phyloP scores from a whole-genome alignment of 2,888 invertebrate genomes.

The Archips xylosteana region DNA sequence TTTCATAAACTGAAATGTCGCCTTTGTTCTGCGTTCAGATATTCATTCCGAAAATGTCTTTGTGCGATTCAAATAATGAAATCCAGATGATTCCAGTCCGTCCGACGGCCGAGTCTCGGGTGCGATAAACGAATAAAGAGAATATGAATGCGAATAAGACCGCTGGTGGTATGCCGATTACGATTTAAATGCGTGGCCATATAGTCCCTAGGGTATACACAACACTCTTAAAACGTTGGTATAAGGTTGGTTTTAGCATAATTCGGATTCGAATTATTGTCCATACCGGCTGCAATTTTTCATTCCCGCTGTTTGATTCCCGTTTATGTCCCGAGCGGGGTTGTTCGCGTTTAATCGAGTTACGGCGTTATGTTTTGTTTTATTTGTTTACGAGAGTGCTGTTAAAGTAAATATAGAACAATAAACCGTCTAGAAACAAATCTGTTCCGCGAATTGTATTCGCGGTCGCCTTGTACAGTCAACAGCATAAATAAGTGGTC shows the following conservation, averaged over 20 bases:
- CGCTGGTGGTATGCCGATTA: slow-evolving; percentile 5
- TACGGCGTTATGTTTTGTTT: not conserved
- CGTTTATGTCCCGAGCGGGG: slow-evolving; percentile 33
- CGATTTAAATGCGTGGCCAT: slow-evolving; percentile 11
- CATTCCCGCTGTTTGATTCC: slow-evolving; percentile 25
- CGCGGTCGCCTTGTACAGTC: no score
- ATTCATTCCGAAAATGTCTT: not conserved
- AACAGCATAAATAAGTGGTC: no score
- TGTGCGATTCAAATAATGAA: slow-evolving; percentile 25
- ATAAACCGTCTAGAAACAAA: no score
- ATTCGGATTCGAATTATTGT: not conserved
- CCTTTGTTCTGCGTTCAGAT: not conserved
- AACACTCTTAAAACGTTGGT: not conserved
- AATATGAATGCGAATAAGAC: slow-evolving; percentile 35
- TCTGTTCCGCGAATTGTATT: no score
- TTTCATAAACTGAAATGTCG: not conserved
- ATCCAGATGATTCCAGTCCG: slow-evolving; percentile 13
- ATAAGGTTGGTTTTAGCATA: slow-evolving; percentile 17
- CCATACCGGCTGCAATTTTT: slow-evolving; percentile 25
- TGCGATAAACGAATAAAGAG: slow-evolving; percentile 38
- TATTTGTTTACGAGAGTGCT: slow-evolving; percentile 3
- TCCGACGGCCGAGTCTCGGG: slow-evolving; percentile 5
- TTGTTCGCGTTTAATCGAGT: slow-evolving; percentile 24
- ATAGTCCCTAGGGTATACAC: not conserved
- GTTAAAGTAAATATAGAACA: no score